phyloP scores from a whole-genome alignment of 2,797 vertebrate genomes.

The Falco columbarius region DNA sequence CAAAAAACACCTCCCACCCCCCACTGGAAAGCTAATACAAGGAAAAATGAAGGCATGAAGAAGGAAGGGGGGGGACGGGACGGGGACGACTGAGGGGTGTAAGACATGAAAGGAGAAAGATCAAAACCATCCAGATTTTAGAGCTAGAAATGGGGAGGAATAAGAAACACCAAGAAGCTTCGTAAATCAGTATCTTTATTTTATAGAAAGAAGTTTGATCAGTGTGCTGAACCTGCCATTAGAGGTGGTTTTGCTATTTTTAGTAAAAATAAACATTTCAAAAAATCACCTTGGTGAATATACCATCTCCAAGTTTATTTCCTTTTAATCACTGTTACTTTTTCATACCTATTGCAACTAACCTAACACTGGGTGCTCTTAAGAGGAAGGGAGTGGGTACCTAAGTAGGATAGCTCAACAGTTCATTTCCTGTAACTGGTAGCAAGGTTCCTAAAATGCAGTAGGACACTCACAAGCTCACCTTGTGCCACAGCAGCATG shows the following conservation, averaged over 20 bases:
- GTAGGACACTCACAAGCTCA: background rate
- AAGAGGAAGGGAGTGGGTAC: background rate
- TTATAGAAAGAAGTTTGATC: slow-evolving; percentile 45
- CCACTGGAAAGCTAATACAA: background rate
- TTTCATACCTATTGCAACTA: slow-evolving; percentile 4
- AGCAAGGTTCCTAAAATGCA: background rate
- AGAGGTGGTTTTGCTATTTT: slow-evolving; percentile 23
- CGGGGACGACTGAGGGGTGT: too few species aligned
- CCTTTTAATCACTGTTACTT: background rate
- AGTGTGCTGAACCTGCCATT: slow-evolving; percentile 33
- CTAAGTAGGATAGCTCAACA: background rate
- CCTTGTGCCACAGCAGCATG: background rate
- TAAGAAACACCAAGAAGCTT: background rate
- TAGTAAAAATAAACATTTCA: slow-evolving; percentile 59
- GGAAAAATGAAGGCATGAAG: background rate
- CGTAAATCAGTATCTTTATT: slow-evolving; percentile 41
- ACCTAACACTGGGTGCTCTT: background rate
- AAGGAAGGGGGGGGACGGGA: too few species aligned
- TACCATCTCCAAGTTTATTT: background rate
- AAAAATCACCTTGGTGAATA: slow-evolving; percentile 21
- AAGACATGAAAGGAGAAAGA: background rate
- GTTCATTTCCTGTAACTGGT: background rate
- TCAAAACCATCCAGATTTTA: background rate
- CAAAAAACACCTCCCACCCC: too few species aligned
- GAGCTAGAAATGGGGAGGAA: background rate